Evolutionary conservation across 2,888 invertebrate genomes (phyloP).

Genomic region (Meghimatium bilineatum): DNA sequence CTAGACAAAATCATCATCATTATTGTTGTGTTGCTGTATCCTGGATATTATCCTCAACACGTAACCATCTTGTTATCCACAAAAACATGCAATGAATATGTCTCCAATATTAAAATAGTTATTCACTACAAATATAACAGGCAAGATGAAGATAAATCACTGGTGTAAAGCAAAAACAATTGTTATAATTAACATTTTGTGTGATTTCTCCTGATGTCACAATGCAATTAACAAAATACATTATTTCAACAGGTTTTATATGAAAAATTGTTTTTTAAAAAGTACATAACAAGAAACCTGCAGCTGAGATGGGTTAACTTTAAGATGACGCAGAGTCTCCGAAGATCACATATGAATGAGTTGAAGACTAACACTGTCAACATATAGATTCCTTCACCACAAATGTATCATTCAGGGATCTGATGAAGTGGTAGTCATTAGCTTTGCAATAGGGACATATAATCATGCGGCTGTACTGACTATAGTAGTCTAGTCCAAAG

Average conservation of each 20-base stretch:
- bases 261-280: not conserved
- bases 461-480: constrained; percentile 90
- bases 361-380: constrained; percentile 49
- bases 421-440: constrained; percentile 95
- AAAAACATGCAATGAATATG: not conserved
- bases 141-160: not conserved
- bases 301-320: not conserved
- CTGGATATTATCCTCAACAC: constrained; percentile 5
- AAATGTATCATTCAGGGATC: constrained; percentile 82
- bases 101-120: not conserved
- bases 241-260: not conserved
- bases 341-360: constrained; percentile 14
- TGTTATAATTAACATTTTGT: constrained; percentile 10
- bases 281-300: constrained; percentile 12
- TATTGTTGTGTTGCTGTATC: not conserved
- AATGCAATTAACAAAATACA: not conserved
- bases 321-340: constrained; percentile 35
- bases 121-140: not conserved
- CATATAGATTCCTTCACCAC: constrained; percentile 67
- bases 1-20: not conserved
- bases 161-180: not conserved
- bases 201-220: not conserved
- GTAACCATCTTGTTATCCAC: not conserved
- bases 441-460: constrained; percentile 94
- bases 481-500: constrained; percentile 90